These are phyloP conservation scores for Calliphora vicina DNA, from an alignment of 1,140 invertebrate genomes.

Conservation along the genomic window DNA sequence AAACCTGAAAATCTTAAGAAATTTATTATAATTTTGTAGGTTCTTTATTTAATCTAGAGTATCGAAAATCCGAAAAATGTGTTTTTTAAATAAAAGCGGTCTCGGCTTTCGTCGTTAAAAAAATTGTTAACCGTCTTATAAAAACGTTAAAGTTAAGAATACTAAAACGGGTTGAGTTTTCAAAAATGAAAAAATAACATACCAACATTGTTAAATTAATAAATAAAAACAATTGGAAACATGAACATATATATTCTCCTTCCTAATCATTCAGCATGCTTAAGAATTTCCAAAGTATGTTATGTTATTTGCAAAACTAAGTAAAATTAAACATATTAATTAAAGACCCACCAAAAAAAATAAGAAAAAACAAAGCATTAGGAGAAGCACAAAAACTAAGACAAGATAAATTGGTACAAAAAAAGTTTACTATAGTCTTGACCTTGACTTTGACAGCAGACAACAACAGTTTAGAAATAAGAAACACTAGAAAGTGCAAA, in stretches of 20 bases:
- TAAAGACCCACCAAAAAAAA: neutral
- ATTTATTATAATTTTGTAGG: too few species aligned
- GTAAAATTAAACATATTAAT: neutral
- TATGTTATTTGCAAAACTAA: neutral
- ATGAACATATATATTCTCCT: too few species aligned
- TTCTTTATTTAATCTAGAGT: too few species aligned
- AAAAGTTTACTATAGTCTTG: conserved; percentile 13
- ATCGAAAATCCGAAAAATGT: too few species aligned
- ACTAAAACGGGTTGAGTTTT: too few species aligned
- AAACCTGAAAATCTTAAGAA: too few species aligned
- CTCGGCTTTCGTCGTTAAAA: too few species aligned
- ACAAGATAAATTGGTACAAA: neutral
- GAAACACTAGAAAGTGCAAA: conserved; percentile 2
- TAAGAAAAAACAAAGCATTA: neutral
- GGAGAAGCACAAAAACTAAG: neutral
- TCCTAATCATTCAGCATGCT: neutral
- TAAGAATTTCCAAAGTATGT: neutral
- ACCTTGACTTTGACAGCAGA: conserved; percentile 25
- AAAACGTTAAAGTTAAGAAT: too few species aligned
- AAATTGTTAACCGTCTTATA: too few species aligned
- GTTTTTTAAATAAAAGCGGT: too few species aligned
- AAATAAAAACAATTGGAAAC: neutral
- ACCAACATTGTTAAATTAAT: too few species aligned
- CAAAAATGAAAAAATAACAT: too few species aligned
- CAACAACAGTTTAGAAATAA: conserved; percentile 11